Percentiles rank a stretch among this genome's conserved stretches.
These are phyloP conservation scores for Vidua macroura DNA, from an alignment of 2,113 vertebrate species.

Conservation along the genomic window DNA sequence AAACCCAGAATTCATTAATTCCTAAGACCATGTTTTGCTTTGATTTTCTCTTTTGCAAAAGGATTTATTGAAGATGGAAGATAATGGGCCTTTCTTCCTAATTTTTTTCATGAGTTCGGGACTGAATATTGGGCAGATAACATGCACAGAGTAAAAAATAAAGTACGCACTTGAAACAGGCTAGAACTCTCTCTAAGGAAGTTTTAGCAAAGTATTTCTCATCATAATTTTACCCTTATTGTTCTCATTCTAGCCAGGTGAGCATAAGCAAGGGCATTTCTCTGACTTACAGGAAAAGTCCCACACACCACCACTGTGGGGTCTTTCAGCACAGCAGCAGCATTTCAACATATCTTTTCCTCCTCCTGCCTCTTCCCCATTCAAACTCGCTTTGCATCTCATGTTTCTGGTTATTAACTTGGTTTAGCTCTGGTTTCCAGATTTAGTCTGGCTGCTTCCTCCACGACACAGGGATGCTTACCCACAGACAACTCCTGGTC, in stretches of 20 bases:
- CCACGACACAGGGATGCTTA: rapidly evolving
- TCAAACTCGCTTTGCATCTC: not conserved
- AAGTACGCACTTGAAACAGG: not conserved
- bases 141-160: not conserved
- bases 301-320: not conserved
- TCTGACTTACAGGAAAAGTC: not conserved
- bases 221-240: not conserved
- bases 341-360: not conserved
- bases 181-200: not conserved
- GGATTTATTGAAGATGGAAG: not conserved
- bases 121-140: not conserved
- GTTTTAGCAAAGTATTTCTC: not conserved
- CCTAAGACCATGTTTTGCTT: not conserved
- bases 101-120: not conserved
- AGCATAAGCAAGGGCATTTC: not conserved
- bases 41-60: not conserved
- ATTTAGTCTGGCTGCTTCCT: not conserved
- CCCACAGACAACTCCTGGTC: not conserved
- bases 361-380: not conserved
- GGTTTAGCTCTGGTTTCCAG: not conserved
- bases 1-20: not conserved
- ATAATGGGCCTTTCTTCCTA: not conserved
- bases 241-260: not conserved
- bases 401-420: not conserved
- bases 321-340: not conserved